Evolutionary conservation across 2,797 vertebrate species (phyloP).

Genomic region (Labroides dimidiatus): DNA sequence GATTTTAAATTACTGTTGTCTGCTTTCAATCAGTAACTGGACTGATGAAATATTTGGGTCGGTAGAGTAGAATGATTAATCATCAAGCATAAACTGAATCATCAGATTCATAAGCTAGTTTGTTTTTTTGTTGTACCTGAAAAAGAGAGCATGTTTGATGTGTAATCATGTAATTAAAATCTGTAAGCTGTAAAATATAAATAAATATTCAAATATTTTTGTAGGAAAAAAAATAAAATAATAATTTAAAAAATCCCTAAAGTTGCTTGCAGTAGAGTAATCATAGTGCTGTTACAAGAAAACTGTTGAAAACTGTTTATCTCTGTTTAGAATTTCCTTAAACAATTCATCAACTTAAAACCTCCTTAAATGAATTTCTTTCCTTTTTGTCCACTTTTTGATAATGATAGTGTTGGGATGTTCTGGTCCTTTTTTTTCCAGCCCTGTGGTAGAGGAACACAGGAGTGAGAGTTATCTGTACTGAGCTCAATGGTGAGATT

Average conservation of each 20-base stretch:
- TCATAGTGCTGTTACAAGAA: conserved; percentile 29
- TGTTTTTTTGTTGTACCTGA: conserved; percentile 45
- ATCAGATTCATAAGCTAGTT: background rate
- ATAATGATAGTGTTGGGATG: conserved; percentile 58
- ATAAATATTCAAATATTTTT: conserved; percentile 73
- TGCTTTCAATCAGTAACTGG: conserved; percentile 18
- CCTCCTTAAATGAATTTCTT: conserved; percentile 22
- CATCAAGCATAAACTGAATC: conserved; percentile 22
- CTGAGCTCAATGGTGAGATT: conserved; percentile 68
- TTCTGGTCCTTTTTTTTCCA: conserved; percentile 68
- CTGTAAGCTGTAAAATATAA: conserved; percentile 57
- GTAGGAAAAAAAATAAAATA: conserved; percentile 48
- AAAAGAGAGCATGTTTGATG: conserved; percentile 61
- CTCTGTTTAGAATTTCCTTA: conserved; percentile 1
- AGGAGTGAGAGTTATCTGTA: conserved; percentile 56
- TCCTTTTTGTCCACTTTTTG: conserved; percentile 39
- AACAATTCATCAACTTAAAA: conserved; percentile 6
- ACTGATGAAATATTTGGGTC: conserved; percentile 8
- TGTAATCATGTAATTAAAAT: conserved; percentile 60
- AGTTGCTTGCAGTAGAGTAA: conserved; percentile 67
- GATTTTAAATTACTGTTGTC: conserved; percentile 9
- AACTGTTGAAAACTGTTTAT: conserved; percentile 17
- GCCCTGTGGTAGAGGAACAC: conserved; percentile 68
- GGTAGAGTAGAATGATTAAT: conserved; percentile 26
- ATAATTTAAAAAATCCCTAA: conserved; percentile 1